A percentile compares a stretch with the other conserved stretches of the same genome.
These are phyloP conservation scores for Xiphorhynchus erythropygius DNA, from an alignment of 2,797 vertebrate species.

Conservation along the genomic window DNA sequence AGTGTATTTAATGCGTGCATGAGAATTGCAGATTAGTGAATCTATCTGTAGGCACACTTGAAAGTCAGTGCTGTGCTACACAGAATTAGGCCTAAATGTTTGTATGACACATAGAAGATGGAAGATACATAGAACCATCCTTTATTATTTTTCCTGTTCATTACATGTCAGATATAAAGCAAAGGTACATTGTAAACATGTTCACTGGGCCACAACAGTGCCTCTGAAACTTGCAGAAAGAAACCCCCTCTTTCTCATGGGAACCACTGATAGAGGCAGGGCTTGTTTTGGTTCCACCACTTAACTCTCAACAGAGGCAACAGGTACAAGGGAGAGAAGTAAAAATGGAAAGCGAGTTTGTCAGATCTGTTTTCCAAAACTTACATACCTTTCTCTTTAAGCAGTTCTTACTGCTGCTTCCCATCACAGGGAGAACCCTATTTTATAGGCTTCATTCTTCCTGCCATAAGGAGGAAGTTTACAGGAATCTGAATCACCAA, in stretches of 20 bases:
- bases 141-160: background rate
- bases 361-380: background rate
- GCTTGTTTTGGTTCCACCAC: background rate
- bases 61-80: background rate
- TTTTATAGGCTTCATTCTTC: background rate
- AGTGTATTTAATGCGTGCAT: background rate
- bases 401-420: background rate
- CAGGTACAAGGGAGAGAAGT: background rate
- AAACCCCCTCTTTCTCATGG: background rate
- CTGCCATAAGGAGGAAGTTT: background rate
- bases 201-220: background rate
- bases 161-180: background rate
- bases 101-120: background rate
- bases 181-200: background rate
- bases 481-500: background rate
- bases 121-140: background rate
- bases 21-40: background rate
- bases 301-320: background rate
- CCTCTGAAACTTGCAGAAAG: background rate
- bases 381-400: background rate
- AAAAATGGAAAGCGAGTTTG: background rate
- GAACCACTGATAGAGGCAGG: background rate
- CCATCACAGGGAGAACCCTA: rapidly evolving
- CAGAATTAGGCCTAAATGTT: background rate
- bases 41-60: background rate